Base-by-base conservation (phyloP, 2,888 invertebrate species). In the Thera obeliscata region DNA sequence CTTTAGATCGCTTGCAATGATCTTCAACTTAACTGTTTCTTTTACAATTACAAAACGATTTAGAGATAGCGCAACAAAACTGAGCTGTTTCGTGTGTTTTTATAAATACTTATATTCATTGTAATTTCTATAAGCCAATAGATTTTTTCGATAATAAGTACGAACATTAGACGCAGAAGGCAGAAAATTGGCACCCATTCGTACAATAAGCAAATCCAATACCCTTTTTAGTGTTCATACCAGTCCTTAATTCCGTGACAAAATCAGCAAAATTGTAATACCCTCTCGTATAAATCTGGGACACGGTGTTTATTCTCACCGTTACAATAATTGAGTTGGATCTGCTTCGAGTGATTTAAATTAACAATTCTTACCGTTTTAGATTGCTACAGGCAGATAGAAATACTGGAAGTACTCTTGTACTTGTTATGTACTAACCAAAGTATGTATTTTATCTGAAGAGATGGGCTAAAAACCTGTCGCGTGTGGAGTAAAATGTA, bases 241-340 rank as follows among this genome's bases (percentile, higher is more conserved):
- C 49, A 38, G 46, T 54, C 41, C 50, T 33, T 38, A 48, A 12
- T 9, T 36, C 59, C 22, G 62, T 58, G 65, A 66, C 63, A 57
- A 56, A 67, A 72, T 72, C 36, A 60, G 57, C 69, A 36, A 61
- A 74, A 72, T 61, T 64, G 67, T 65, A 71, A 67, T 70, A 64
- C 68, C 61, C 35, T 8, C 35, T 58, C 61, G 71, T 73, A 81
- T 81, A 81, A 83, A 84, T 85, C 83, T 79, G 78, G 74, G 77
- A 68, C 9, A 79, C 74, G 79, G 78, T 85, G 83, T 86, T 87
- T 86, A 86, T 83, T 86, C 81, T 75, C 77, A 82, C 81, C 81
- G 81, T 83, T 81, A 82, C 82, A 77, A 83, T 89, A 89, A 89
- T 90, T 87, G 87, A 89, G 86, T 90, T 88, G 83, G 82, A 70